A percentile compares a stretch with the other conserved stretches of the same genome.
phyloP scores from a whole-genome alignment of 2,888 invertebrate species.

The Coleophora deauratella region DNA sequence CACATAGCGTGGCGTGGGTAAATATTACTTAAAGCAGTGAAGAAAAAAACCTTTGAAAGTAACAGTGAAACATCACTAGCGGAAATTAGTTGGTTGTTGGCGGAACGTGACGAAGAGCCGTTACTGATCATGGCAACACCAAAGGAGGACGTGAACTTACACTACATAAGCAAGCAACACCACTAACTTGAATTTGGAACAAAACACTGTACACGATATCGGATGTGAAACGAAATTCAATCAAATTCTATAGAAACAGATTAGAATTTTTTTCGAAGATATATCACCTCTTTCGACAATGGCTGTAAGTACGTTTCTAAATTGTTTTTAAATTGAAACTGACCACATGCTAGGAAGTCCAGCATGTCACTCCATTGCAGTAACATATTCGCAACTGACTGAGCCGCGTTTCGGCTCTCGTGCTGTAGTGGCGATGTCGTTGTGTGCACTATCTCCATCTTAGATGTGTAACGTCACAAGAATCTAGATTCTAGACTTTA shows the following conservation, averaged over 20 bases:
- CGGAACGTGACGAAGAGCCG: slow-evolving; percentile 34
- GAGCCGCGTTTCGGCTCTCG: slow-evolving; percentile 39
- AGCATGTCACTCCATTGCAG: slow-evolving; percentile 70
- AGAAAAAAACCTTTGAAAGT: slow-evolving; percentile 52
- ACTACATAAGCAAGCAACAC: too few relatives aligned
- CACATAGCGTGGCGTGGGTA: slow-evolving; percentile 43
- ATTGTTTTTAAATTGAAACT: slow-evolving; percentile 34
- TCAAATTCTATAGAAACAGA: not conserved
- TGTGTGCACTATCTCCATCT: slow-evolving; percentile 49
- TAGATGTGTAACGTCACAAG: slow-evolving; percentile 28
- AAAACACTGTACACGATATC: not conserved
- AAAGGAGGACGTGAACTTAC: too few relatives aligned
- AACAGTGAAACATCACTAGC: slow-evolving; percentile 45
- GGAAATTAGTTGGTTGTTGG: slow-evolving; percentile 37
- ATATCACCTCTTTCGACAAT: not conserved
- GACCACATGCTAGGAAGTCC: slow-evolving; percentile 62
- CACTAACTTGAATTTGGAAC: not conserved
- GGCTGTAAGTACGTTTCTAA: not conserved
- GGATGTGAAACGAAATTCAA: too few relatives aligned
- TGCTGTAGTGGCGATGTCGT: slow-evolving; percentile 35
- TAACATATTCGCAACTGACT: slow-evolving; percentile 63
- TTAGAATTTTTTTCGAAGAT: not conserved
- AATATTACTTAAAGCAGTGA: slow-evolving; percentile 35
- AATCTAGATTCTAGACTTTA: too few relatives aligned
- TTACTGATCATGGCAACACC: slow-evolving; percentile 26